Evolutionary conservation across 1,140 invertebrate genomes (phyloP), one percentile per base, ranked within the genome.

Genomic region (Telenomus remus): DNA sequence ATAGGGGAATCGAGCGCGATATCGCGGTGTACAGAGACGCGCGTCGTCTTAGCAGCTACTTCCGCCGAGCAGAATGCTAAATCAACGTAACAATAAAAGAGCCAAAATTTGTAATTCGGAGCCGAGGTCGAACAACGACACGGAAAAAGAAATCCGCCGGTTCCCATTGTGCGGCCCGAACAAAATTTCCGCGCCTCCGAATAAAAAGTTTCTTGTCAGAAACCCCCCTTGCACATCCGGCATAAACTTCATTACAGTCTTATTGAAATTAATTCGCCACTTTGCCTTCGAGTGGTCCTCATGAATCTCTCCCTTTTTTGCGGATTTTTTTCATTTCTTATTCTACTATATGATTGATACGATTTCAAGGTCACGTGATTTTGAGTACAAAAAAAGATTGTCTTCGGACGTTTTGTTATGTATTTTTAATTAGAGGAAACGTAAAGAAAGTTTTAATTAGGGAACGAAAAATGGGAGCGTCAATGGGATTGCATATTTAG

Each of bases 61-160:
- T 70, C 71, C 53, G 71, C 47, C 71, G 51, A 44, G 55, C 59
- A 76, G 75, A 76, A 78, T 77, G 79, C 74, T 83, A 80, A 82
- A 84, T 84, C 79, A 82, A 60, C 57, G 63, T 78, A 72, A 81
- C 78, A 84, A 82, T 80, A 80, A 60, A 61, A 51, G 70, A 27
- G 63, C 73, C 65, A 78, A 78, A 80, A 87, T 86, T 87, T 85
- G 85, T 87, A 85, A 87, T 87, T 85, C 84, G 81, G 71, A 77
- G 79, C 74, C 78, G 76, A 78, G 79, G 80, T 27, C 79, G 82
- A 85, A 82, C 78, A 78, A 78, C 78, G 69, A 70, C 55, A 69
- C 71, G 83, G 80, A 81, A 82, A 83, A 85, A 83, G 83, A 83
- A 86, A 85, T 85, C 82, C 82, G 83, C 69, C 70, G 76, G 56